Base-by-base conservation (phyloP, 1,140 invertebrate species). In the Luehdorfia chinensis region DNA sequence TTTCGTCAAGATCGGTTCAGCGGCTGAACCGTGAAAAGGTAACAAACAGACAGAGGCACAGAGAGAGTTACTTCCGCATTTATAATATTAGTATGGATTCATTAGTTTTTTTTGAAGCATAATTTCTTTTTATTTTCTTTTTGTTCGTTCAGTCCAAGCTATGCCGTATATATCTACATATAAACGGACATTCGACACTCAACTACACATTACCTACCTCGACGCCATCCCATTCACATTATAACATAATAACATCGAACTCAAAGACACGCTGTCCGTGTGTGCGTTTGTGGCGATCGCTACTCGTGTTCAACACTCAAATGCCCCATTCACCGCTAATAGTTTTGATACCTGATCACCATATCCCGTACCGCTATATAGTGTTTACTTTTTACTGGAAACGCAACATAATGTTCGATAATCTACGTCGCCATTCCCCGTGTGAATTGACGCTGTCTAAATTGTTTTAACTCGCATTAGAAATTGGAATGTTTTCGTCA, bases 261-360 rank as follows among this genome's bases (percentile, higher is more conserved):
- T 15, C 34, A n/a, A n/a, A 37, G 34, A 37, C 34, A 16, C 18
- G 7, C 16, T 16, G 9, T 19, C 18, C 15, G 34, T 9, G 18
- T 11, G 18, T n/a, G 34, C 16, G 32, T 18, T 13, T 7, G 13
- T 15, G 16, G 11, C 8, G 15, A 16, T 21, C 4, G 34, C 34
- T 9, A 37, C 34, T 19, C 37, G 39, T 13, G 11, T 31, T 11
- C 23, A 21, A 39, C 19, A 9, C 39, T 43, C 39, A 4, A 27
- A 28, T 43, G 58, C 54, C 59, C 68, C 47, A 52, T 9, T 16
- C 18, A 19, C 16, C 39, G 16, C 39, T 58, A 66, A 77, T 77
- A 77, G 69, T 80, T 77, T 65, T 78, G 75, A 75, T 71, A 81
- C 59, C 46, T 50, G 75, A 81, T 59, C 75, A 66, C 71, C 59